Conservation (phyloP, 2,888 invertebrate species). For the Platycheirus albimanus region DNA sequence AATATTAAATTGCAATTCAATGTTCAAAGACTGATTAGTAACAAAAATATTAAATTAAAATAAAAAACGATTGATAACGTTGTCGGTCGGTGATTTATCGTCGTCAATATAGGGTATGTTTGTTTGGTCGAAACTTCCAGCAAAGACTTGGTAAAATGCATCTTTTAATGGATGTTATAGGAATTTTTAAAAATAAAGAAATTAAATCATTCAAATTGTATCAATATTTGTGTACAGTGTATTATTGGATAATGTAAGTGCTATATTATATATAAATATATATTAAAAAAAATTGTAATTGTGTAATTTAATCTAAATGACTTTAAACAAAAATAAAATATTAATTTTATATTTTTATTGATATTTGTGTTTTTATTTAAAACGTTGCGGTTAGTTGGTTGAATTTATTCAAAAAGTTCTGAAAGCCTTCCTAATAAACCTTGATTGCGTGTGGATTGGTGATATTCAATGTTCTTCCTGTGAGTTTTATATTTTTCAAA, state of each 20-base stretch:
- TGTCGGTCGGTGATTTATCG: not conserved
- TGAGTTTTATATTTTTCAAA: conserved; percentile 44
- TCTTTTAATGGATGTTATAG: conserved; percentile 13
- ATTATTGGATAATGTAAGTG: conserved; percentile 67
- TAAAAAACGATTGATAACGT: conserved; percentile 23
- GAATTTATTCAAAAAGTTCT: conserved; percentile 43
- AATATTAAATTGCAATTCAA: conserved; percentile 55
- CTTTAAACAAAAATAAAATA: conserved; percentile 27
- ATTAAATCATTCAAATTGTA: conserved; percentile 46
- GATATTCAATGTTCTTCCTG: conserved; percentile 32
- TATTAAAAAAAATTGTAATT: conserved; percentile 48
- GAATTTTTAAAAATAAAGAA: conserved; percentile 17
- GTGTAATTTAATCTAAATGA: conserved; percentile 60
- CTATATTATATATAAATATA: conserved; percentile 44
- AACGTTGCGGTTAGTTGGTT: not conserved
- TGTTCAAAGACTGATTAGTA: conserved; percentile 70
- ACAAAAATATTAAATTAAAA: conserved; percentile 41
- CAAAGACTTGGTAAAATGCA: conserved; percentile 14
- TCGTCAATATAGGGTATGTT: no score
- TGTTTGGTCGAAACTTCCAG: conserved; percentile 2
- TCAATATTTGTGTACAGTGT: conserved; percentile 67
- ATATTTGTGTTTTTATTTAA: not conserved
- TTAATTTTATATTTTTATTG: conserved; percentile 60
- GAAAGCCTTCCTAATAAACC: not conserved
- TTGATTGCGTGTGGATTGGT: not conserved